Base-by-base conservation (phyloP, 2,113 vertebrate species). In the Anser brachyrhynchus region DNA sequence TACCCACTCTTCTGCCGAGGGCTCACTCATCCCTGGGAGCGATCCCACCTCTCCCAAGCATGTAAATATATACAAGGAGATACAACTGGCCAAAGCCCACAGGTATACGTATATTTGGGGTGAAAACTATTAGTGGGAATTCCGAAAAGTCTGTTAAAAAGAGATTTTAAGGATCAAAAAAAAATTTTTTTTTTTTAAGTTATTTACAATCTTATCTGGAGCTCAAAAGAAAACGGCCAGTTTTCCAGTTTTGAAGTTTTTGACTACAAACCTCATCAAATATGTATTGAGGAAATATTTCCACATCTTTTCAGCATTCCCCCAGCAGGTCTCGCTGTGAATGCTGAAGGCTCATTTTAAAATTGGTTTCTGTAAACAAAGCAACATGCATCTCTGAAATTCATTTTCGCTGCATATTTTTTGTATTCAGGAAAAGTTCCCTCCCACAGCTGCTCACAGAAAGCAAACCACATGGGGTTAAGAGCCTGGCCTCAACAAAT, bases 1-100 rank as follows among this genome's bases (percentile, higher is more conserved):
- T 17, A 67, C 3, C n/a, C 17, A 0, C 8, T 43, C 44, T 58
- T 65, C 52, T 44, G 23, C 41, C 0, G 0, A 58, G 57, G 49
- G 58, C 19, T 86, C 37, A 6, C 55, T 9, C 64, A 33, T 33
- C 0, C 0, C 55, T 33, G 11, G 65, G 74, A 41, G 74, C 3
- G 66, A 85, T 25, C 21, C 2, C 2, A 4, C 61, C 73, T 87
- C 70, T 78, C 41, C 71, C 33, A 33, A 65, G 62, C 58, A 86
- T 49, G 46, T 81, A 89, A 57, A 95, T 6, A 73, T 18, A 79
- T 28, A 37, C 44, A 86, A 73, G 59, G n/a, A 89, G 90, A 80
- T 39, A 84, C n/a, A 78, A 72, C 58, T 9, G 3, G 29, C 67
- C 44, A 51, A 74, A 88, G 44, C 17, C 16, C 29, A 37, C 1